A percentile compares a stretch with the other conserved stretches of the same genome.
phyloP scores from a whole-genome alignment of 1,140 invertebrate species.

The Tetragonula clypearis region DNA sequence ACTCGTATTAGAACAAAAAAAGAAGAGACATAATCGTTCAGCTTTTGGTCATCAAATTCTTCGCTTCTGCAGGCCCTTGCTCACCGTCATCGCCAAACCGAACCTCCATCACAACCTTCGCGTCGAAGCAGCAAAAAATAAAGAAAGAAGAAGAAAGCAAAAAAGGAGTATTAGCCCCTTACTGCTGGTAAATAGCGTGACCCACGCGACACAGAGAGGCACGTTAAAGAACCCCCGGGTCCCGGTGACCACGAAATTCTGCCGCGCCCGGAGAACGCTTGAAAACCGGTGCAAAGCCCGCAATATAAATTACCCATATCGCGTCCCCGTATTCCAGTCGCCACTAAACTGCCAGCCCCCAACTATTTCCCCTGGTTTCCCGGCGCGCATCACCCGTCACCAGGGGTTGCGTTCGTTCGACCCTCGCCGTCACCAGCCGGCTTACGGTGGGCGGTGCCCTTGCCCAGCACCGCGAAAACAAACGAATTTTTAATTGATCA shows the following conservation, averaged over 20 bases:
- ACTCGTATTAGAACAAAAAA: no score
- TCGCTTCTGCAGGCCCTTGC: background rate
- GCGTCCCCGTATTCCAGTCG: slow-evolving; percentile 41
- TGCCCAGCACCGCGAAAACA: slow-evolving; percentile 60
- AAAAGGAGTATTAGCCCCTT: background rate
- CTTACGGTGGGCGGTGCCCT: slow-evolving; percentile 51
- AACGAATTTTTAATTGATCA: slow-evolving; percentile 79
- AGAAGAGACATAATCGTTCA: background rate
- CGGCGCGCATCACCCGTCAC: slow-evolving; percentile 28
- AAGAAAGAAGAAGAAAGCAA: background rate
- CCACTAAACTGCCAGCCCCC: slow-evolving; percentile 47
- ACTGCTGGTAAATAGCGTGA: slow-evolving; percentile 28
- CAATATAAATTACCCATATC: slow-evolving; percentile 53
- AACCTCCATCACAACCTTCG: background rate
- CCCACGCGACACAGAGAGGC: slow-evolving; percentile 19
- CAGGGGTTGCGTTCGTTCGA: slow-evolving; percentile 40
- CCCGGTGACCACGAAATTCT: slow-evolving; percentile 21
- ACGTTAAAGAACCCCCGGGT: slow-evolving; percentile 2
- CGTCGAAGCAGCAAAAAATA: no score
- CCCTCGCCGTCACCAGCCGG: slow-evolving; percentile 33
- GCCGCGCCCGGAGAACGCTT: slow-evolving; percentile 10
- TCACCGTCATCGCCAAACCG: no score
- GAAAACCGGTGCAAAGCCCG: slow-evolving; percentile 37
- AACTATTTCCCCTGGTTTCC: slow-evolving; percentile 25
- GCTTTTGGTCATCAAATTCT: background rate